These are phyloP conservation scores for Zosterops lateralis DNA, from an alignment of 2,113 vertebrate genomes.

Conservation along the genomic window DNA sequence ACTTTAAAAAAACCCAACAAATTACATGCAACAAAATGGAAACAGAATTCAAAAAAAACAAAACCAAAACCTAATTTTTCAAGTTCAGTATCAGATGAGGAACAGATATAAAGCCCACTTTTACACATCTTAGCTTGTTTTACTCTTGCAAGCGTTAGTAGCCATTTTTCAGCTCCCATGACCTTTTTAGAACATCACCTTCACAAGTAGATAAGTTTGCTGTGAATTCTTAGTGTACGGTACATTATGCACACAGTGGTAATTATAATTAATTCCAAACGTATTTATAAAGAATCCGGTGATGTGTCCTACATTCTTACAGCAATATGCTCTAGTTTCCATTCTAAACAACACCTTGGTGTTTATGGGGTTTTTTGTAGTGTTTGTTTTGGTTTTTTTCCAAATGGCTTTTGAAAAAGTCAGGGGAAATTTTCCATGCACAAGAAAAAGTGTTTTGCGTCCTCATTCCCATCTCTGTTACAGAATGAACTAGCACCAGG, in stretches of 20 bases:
- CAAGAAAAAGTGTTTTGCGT: neutral
- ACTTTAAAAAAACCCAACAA: neutral
- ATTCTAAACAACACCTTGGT: neutral
- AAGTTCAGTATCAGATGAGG: neutral
- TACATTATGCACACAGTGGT: neutral
- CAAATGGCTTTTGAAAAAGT: neutral
- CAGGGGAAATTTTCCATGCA: neutral
- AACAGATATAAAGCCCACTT: neutral
- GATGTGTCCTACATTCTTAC: neutral
- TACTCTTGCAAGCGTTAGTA: neutral
- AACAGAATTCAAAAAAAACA: neutral
- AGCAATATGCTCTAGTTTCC: neutral
- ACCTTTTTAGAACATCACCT: neutral
- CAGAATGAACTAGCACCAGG: neutral
- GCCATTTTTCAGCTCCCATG: neutral
- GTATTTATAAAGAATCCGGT: neutral
- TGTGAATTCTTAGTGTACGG: neutral
- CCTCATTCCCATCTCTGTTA: neutral
- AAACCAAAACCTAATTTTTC: neutral
- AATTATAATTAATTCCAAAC: slow-evolving; percentile 3
- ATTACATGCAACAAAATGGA: accelerated
- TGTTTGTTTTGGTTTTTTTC: accelerated
- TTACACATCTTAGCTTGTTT: neutral
- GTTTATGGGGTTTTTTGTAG: accelerated
- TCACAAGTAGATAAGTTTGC: neutral